Percentiles rank a stretch among this genome's conserved stretches.
phyloP scores from a whole-genome alignment of 2,888 invertebrate species.

The Byasa hedistus region DNA sequence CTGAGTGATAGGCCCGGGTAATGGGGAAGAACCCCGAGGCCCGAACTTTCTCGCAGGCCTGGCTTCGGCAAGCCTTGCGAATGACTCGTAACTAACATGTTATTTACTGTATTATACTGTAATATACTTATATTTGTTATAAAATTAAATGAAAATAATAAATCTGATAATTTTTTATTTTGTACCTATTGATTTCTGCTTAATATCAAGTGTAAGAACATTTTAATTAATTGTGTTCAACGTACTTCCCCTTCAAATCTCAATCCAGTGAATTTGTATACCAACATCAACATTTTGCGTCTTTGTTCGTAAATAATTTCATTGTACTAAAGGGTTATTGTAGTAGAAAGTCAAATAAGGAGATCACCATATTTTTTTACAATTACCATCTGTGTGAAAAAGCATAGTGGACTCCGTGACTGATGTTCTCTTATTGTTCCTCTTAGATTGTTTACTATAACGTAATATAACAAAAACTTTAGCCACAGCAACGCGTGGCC shows the following conservation, averaged over 20 bases:
- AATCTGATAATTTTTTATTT: conserved; percentile 27
- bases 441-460: conserved; percentile 35
- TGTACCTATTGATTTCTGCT: conserved; percentile 33
- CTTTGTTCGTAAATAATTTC: conserved; percentile 30
- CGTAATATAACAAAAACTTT: conserved; percentile 36
- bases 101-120: conserved; percentile 33
- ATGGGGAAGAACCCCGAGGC: too few species aligned
- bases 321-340: conserved; percentile 34
- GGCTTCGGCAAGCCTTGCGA: too few species aligned
- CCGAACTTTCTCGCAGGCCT: too few species aligned
- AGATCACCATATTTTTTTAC: conserved; percentile 38
- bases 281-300: conserved; percentile 35
- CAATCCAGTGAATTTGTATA: conserved; percentile 36
- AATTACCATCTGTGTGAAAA: conserved; percentile 26
- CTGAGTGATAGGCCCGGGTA: too few species aligned
- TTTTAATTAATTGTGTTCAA: conserved; percentile 32
- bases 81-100: too few species aligned
- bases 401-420: conserved; percentile 35
- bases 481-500: conserved; percentile 37
- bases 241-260: conserved; percentile 32
- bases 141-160: conserved; percentile 32
- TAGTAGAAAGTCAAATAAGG: conserved; percentile 35
- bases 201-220: conserved; percentile 32
- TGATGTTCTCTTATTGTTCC: conserved; percentile 30
- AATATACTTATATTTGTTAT: conserved; percentile 30